Evolutionary conservation across 2,888 invertebrate species (phyloP).

Genomic region (Machimus atricapillus): DNA sequence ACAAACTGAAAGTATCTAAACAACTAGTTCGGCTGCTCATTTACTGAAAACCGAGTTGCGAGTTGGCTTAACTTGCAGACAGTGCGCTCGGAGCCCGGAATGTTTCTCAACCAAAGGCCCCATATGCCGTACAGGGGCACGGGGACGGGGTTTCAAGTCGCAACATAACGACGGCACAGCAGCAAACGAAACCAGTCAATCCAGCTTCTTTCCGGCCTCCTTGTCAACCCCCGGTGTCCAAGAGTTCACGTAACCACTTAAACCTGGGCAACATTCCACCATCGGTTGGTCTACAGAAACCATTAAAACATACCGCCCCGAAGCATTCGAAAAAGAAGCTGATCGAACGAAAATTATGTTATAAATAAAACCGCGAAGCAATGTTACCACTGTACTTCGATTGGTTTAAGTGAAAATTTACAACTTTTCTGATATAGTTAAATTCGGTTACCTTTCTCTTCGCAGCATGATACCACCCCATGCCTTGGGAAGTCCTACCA

Average conservation of each 20-base stretch:
- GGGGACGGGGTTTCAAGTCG: not conserved
- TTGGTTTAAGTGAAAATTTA: not conserved
- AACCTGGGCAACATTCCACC: not conserved
- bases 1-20: not conserved
- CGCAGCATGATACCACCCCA: not conserved
- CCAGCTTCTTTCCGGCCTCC: not conserved
- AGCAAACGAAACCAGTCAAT: not conserved
- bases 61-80: not conserved
- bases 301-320: not conserved
- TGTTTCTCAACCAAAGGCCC: conserved; percentile 20
- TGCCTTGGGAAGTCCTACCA: not conserved
- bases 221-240: not conserved
- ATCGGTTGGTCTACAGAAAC: not conserved
- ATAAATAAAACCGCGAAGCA: not conserved
- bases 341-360: not conserved
- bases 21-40: not conserved
- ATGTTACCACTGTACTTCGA: not conserved
- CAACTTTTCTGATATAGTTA: not conserved
- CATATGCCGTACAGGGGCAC: not conserved
- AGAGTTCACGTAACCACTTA: not conserved
- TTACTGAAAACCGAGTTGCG: not conserved
- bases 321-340: not conserved
- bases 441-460: not conserved
- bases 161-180: not conserved
- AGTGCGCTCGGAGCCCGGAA: not conserved